These are phyloP conservation scores for Hololepta plana DNA, from an alignment of 2,888 invertebrate species.

Conservation along the genomic window DNA sequence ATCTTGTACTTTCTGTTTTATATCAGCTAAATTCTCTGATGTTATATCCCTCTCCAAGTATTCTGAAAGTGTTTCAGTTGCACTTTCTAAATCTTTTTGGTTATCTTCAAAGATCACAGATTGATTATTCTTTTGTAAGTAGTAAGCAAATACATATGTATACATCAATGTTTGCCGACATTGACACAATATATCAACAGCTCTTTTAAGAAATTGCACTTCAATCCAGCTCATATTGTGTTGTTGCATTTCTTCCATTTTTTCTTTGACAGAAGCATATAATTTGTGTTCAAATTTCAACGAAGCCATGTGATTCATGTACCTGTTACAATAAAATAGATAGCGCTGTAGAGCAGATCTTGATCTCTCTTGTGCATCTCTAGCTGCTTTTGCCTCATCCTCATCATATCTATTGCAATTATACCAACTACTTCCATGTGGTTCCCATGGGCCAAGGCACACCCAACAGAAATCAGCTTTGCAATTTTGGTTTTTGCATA, in stretches of 20 bases:
- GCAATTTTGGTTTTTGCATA: conserved; percentile 93
- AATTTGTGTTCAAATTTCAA: conserved; percentile 94
- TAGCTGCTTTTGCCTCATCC: conserved; percentile 87
- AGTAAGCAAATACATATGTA: conserved; percentile 98
- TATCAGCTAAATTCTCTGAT: conserved; percentile 88
- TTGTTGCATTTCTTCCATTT: conserved; percentile 99
- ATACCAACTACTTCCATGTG: conserved; percentile 96
- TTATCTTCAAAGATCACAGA: conserved; percentile 98
- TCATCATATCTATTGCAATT: conserved; percentile 94
- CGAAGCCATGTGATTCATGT: conserved; percentile 99
- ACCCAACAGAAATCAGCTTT: conserved; percentile 99
- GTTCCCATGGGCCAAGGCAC: conserved; percentile 96
- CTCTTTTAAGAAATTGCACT: conserved; percentile 96
- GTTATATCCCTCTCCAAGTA: conserved; percentile 97
- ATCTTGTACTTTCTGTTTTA: conserved; percentile 97
- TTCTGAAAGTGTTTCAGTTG: conserved; percentile 93
- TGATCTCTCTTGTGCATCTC: conserved; percentile 90
- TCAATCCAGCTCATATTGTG: conserved; percentile 99
- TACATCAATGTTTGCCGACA: conserved; percentile 98
- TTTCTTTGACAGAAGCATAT: conserved; percentile 87
- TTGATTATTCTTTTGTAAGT: conserved; percentile 94
- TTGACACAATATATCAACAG: conserved; percentile 90
- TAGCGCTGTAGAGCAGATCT: conserved; percentile 90
- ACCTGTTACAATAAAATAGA: conserved; percentile 95
- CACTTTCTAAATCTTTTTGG: conserved; percentile 93